Conservation (phyloP, 2,888 invertebrate species). For the Metalampra italica region DNA sequence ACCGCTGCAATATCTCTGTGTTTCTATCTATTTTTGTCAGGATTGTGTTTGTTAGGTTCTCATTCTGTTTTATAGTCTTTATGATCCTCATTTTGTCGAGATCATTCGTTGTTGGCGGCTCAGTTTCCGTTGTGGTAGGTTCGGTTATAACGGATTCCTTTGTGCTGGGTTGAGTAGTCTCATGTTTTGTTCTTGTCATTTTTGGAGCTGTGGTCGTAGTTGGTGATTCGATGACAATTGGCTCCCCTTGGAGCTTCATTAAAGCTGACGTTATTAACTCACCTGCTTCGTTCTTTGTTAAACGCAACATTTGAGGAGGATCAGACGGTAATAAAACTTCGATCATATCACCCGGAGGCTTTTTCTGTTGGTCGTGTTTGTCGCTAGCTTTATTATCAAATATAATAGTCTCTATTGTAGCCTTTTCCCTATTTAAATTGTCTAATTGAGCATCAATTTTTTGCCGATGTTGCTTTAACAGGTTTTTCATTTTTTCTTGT, state of each 20-base stretch:
- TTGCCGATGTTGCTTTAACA: constrained; percentile 44
- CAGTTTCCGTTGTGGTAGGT: constrained; percentile 8
- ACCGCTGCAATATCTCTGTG: constrained; percentile 45
- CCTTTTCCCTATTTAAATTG: constrained; percentile 41
- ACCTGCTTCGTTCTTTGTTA: constrained; percentile 21
- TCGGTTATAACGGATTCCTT: not conserved
- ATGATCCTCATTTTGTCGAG: constrained; percentile 26
- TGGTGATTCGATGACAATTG: constrained; percentile 4
- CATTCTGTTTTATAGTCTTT: constrained; percentile 41
- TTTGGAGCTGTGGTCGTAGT: constrained; percentile 4
- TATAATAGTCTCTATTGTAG: constrained; percentile 33
- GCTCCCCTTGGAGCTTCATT: constrained; percentile 11
- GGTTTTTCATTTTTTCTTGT: constrained; percentile 34
- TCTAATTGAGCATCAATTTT: constrained; percentile 45
- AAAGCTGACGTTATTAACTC: constrained; percentile 16
- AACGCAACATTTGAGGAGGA: constrained; percentile 17
- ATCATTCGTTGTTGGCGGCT: constrained; percentile 12
- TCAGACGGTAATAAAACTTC: constrained; percentile 21
- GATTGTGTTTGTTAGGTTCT: constrained; percentile 48
- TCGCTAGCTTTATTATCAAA: constrained; percentile 1
- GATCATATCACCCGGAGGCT: constrained; percentile 15
- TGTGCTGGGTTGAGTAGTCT: not conserved
- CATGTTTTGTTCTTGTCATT: not conserved
- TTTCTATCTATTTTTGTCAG: constrained; percentile 56
- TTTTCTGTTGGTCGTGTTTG: constrained; percentile 6